Conservation (phyloP, 2,113 vertebrate species). For the Myxocyprinus asiaticus region DNA sequence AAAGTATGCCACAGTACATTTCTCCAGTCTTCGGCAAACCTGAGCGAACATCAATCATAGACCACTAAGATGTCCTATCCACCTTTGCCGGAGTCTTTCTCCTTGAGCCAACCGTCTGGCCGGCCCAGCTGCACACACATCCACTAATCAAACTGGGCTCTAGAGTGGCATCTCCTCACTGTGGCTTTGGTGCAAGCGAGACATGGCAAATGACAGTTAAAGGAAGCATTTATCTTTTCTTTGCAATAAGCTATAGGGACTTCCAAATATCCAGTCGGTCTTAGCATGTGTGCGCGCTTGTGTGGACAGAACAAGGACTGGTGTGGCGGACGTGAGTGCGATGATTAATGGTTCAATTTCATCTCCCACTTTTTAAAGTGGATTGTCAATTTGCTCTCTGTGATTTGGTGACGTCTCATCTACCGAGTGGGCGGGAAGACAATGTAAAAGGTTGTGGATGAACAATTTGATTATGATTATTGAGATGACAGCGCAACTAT, state of each 20-base stretch:
- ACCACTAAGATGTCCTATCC: constrained; percentile 6
- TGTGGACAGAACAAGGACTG: constrained; percentile 28
- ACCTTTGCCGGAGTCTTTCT: constrained; percentile 6
- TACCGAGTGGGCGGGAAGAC: constrained; percentile 47
- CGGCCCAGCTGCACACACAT: constrained; percentile 6
- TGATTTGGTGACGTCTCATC: constrained; percentile 54
- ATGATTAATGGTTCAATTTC: constrained; percentile 62
- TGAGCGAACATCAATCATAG: constrained; percentile 28
- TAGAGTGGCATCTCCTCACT: constrained; percentile 37
- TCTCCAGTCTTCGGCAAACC: constrained; percentile 14
- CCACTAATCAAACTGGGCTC: constrained; percentile 41
- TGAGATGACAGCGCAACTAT: constrained; percentile 22
- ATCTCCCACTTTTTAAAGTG: constrained; percentile 51
- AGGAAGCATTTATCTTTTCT: constrained; percentile 51
- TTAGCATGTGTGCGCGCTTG: background rate
- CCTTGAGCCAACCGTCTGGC: constrained; percentile 19
- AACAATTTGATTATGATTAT: constrained; percentile 49
- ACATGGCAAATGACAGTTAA: constrained; percentile 51
- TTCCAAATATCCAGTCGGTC: constrained; percentile 16
- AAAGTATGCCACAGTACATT: constrained; percentile 34
- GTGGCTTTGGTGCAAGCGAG: constrained; percentile 24
- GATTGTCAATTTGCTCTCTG: constrained; percentile 53
- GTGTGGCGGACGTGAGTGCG: constrained; percentile 37
- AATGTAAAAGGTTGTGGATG: constrained; percentile 46
- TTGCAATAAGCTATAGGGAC: constrained; percentile 44